Base-by-base conservation (phyloP, 2,113 vertebrate genomes). In the Hystrix brachyura region DNA sequence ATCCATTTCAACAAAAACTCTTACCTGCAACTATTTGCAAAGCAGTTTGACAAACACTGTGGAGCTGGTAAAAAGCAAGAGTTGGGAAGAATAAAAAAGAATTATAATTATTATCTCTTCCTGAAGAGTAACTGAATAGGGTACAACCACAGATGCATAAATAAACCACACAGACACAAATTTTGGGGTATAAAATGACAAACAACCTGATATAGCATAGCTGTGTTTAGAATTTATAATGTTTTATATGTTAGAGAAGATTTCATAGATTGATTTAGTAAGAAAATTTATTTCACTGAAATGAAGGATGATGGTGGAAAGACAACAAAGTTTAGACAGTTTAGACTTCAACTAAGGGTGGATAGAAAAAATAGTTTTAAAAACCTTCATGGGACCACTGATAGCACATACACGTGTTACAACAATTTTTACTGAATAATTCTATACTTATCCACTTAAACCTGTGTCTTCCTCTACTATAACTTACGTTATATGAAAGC, bases 301-400 rank as follows among this genome's bases (percentile, higher is more conserved):
- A 86, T 38, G 1, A 80, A 92, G 1, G 14, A 29, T 14, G 62
- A 19, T 60, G 51, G 10, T 59, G 25, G 23, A 87, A 71, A 96
- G 60, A 91, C 8, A 67, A 69, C 8, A 67, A 69, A 51, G 15
- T 76, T 87, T 87, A 59, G 32, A 82, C 79, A 78, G 9, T 74
- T 90, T 85, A 86, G 17, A 3, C 64, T n/a, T 97, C n/a, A 90
- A 27, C 43, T 84, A 87, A 94, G 51, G n/a, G 13, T 55, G 25
- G 92, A 51, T 27, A 87, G 62, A 51, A 87, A 85, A 48, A 38
- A 82, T 78, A 90, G 14, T 69, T 94, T 78, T 62, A 14, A 32
- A 79, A 57, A 0, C 0, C 34, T 67, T 96, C 43, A 65, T 27
- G 34, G 12, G 3, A 79, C 46, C 29, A 72, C 7, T 86, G 43